These are phyloP conservation scores for Sceloporus undulatus DNA, from an alignment of 2,113 vertebrate species.

Conservation along the genomic window DNA sequence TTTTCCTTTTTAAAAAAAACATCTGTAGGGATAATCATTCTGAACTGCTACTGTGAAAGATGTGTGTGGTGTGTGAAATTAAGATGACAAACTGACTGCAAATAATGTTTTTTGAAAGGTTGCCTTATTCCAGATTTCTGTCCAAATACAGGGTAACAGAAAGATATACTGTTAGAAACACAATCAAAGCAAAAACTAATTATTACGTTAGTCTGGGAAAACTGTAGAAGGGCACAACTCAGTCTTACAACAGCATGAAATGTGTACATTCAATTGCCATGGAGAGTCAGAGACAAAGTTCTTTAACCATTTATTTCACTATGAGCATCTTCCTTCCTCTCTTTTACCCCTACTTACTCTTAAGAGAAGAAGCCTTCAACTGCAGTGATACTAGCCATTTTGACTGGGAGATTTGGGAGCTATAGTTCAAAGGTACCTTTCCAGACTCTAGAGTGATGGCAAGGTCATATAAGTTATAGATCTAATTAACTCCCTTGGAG, in stretches of 20 bases:
- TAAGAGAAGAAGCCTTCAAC: background rate
- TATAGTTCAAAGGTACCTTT: too few species aligned
- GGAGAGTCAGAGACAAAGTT: too few species aligned
- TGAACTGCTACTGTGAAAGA: background rate
- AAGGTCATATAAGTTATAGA: too few species aligned
- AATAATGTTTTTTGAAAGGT: background rate
- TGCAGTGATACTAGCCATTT: background rate
- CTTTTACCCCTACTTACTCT: background rate
- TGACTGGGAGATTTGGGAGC: too few species aligned
- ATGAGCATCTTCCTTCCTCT: too few species aligned
- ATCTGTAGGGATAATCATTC: background rate
- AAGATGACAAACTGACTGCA: background rate
- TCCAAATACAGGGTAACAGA: too few species aligned
- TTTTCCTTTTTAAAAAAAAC: background rate
- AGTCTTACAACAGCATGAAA: background rate
- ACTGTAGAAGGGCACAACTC: background rate
- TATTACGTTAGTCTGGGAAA: background rate
- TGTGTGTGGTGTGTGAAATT: background rate
- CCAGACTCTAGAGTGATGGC: too few species aligned
- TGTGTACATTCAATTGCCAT: background rate
- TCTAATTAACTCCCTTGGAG: too few species aligned
- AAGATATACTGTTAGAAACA: background rate
- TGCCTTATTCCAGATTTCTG: background rate
- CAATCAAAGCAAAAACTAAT: background rate
- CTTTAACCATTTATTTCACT: too few species aligned